phyloP scores from a whole-genome alignment of 2,797 vertebrate genomes.

The Synaphobranchus kaupii region DNA sequence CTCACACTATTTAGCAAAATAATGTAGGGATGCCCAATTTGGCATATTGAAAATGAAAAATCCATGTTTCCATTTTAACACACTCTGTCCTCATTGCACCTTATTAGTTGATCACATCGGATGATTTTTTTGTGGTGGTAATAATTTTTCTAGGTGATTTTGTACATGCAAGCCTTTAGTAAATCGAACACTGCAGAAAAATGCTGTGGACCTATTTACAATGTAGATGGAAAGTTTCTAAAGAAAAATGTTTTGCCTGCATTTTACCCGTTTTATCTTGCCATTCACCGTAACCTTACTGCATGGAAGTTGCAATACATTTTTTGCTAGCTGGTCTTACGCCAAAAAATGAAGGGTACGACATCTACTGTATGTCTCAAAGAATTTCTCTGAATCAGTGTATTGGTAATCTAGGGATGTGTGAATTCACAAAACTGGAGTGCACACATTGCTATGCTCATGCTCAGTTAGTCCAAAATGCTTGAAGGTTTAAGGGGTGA shows the following conservation, averaged over 20 bases:
- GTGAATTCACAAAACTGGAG: not conserved
- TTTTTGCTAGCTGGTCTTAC: not conserved
- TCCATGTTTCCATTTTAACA: too few species aligned
- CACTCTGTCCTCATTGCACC: too few species aligned
- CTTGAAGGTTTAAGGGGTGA: not conserved
- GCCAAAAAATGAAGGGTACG: not conserved
- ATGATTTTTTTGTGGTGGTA: too few species aligned
- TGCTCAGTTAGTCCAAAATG: not conserved
- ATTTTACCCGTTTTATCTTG: not conserved
- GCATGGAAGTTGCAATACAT: not conserved
- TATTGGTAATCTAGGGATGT: not conserved
- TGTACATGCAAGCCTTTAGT: too few species aligned
- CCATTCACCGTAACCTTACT: not conserved
- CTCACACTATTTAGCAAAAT: too few species aligned
- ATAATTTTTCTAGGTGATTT: too few species aligned
- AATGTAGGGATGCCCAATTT: too few species aligned
- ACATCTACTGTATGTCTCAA: not conserved
- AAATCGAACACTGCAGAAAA: not conserved
- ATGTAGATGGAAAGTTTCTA: not conserved
- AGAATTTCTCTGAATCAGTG: not conserved
- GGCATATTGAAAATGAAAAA: too few species aligned
- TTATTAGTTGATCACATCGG: too few species aligned
- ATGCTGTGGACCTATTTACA: not conserved
- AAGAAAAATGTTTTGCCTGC: too few species aligned
- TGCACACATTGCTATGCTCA: not conserved